Percentiles rank a stretch among this genome's conserved stretches.
Evolutionary conservation across 2,113 vertebrate species (phyloP).

Genomic region (Drymodes brunneopygia): DNA sequence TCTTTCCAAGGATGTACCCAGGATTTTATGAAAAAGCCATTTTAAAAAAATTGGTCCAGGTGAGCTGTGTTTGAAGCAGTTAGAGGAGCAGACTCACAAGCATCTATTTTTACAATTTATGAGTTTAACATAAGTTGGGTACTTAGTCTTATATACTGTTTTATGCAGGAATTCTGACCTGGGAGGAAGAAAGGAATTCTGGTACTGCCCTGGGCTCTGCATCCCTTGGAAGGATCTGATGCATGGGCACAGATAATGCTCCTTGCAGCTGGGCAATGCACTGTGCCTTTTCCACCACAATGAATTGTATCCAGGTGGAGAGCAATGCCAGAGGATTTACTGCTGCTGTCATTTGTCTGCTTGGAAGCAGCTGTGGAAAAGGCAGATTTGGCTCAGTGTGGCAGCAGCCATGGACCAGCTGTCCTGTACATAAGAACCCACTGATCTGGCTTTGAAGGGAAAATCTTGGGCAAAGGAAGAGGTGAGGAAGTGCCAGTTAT

Average conservation of each 20-base stretch:
- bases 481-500: not conserved
- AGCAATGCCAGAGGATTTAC: not conserved
- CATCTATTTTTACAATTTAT: not conserved
- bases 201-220: not conserved
- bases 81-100: not conserved
- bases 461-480: not conserved
- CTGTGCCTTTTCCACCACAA: not conserved
- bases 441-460: not conserved
- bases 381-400: not conserved
- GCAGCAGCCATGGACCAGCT: not conserved
- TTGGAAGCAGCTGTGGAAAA: not conserved
- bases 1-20: not conserved
- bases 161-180: not conserved
- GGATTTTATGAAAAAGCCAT: not conserved
- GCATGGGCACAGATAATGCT: not conserved
- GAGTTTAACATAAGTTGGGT: not conserved
- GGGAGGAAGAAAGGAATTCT: not conserved
- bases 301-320: not conserved
- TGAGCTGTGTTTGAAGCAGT: not conserved
- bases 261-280: not conserved
- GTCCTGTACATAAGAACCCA: not conserved
- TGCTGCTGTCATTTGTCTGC: not conserved
- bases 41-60: not conserved
- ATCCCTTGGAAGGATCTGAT: not conserved
- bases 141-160: not conserved